A percentile compares a stretch with the other conserved stretches of the same genome.
phyloP scores from a whole-genome alignment of 1,140 invertebrate species.

The Colletes gigas region DNA sequence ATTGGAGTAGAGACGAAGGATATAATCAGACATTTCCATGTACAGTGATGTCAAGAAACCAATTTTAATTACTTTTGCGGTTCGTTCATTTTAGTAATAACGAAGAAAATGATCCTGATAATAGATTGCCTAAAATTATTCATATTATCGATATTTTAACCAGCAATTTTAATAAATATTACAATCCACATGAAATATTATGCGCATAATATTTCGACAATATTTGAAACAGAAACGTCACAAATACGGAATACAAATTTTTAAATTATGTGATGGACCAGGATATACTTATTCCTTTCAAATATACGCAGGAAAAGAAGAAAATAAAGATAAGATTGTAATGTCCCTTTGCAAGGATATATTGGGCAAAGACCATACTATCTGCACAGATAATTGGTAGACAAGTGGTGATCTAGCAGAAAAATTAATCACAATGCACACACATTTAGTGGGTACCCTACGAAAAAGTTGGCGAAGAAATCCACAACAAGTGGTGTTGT shows the following conservation, averaged over 20 bases:
- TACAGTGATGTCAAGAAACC: no score
- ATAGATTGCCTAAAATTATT: no score
- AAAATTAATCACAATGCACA: constrained; percentile 67
- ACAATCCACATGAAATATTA: no score
- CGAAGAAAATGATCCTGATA: no score
- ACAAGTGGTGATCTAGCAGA: constrained; percentile 67
- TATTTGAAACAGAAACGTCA: neutral
- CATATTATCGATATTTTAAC: no score
- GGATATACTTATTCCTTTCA: constrained; percentile 64
- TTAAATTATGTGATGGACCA: neutral
- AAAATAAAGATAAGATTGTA: constrained; percentile 66
- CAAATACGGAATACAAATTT: neutral
- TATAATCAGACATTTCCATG: no score
- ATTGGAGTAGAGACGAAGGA: no score
- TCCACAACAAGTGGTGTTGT: neutral
- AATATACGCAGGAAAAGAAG: constrained; percentile 69
- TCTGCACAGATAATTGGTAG: constrained; percentile 79
- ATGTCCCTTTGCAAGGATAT: constrained; percentile 65
- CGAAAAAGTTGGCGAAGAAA: constrained; percentile 52
- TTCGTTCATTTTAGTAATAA: no score
- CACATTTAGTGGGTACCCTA: constrained; percentile 70
- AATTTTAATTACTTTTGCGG: no score
- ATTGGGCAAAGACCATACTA: constrained; percentile 69
- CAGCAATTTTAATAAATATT: neutral
- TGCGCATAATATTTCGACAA: neutral